These are phyloP conservation scores for Sebastes diploproa DNA, from an alignment of 2,797 vertebrate genomes.

Conservation along the genomic window DNA sequence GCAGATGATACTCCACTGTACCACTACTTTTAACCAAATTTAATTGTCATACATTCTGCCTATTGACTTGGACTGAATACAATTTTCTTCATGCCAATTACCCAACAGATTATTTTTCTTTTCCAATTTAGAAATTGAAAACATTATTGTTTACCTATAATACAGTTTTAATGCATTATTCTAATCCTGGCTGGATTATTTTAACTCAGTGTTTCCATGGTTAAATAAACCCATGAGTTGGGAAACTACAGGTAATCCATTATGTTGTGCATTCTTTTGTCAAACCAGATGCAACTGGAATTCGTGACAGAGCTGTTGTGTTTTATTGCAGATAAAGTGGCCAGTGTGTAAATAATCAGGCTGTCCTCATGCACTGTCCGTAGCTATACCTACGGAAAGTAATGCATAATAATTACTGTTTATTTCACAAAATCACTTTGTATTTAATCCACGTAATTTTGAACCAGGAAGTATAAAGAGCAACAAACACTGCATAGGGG, in stretches of 20 bases:
- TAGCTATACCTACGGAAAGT: too few species aligned
- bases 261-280: neutral
- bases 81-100: neutral
- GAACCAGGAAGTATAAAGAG: too few species aligned
- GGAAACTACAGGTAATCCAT: neutral
- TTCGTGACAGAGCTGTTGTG: too few species aligned
- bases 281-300: neutral
- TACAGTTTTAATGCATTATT: neutral
- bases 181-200: neutral
- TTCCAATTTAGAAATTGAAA: neutral
- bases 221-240: neutral
- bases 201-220: neutral
- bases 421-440: too few species aligned
- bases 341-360: too few species aligned
- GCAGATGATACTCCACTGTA: neutral
- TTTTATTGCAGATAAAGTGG: too few species aligned
- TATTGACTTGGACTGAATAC: neutral
- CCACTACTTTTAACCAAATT: neutral
- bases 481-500: too few species aligned
- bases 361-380: too few species aligned
- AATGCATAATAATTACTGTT: too few species aligned
- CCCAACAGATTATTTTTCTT: neutral
- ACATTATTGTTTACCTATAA: neutral
- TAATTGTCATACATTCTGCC: neutral
- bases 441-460: too few species aligned